A percentile compares a stretch with the other conserved stretches of the same genome.
phyloP scores from a whole-genome alignment of 2,888 invertebrate species.

The Linhomoeus sp. region DNA sequence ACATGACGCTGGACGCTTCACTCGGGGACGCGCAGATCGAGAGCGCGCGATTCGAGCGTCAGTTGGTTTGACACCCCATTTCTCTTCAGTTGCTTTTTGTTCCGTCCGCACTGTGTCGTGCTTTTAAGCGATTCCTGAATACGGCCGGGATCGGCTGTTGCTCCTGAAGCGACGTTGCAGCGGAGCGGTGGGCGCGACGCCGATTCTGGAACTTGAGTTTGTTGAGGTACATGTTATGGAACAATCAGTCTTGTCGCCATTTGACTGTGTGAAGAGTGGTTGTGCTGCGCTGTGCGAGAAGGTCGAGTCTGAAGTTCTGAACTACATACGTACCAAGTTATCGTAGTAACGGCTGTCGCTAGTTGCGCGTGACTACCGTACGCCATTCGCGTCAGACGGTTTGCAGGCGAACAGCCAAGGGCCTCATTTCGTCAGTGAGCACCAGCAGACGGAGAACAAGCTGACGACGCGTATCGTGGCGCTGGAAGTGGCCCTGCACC shows the following conservation, averaged over 20 bases:
- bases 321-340: no score
- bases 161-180: slow-evolving; percentile 39
- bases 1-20: slow-evolving; percentile 43
- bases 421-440: slow-evolving; percentile 32
- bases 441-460: slow-evolving; percentile 39
- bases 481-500: slow-evolving; percentile 56
- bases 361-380: no score
- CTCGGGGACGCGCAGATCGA: slow-evolving; percentile 53
- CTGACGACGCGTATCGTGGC: slow-evolving; percentile 61
- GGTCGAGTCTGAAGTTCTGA: no score
- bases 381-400: slow-evolving; percentile 22
- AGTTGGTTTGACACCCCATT: slow-evolving; percentile 2
- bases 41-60: slow-evolving; percentile 25
- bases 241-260: no score
- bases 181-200: slow-evolving; percentile 32
- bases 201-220: slow-evolving; percentile 51
- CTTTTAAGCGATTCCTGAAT: slow-evolving; percentile 10
- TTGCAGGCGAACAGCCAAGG: slow-evolving; percentile 23
- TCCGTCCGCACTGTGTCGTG: no score
- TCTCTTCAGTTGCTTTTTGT: no score
- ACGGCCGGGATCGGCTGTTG: slow-evolving; percentile 17
- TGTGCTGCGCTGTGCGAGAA: no score
- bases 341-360: no score
- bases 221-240: no score
- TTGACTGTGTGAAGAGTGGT: no score